Evolutionary conservation across 2,797 vertebrate genomes (phyloP), one percentile per base, ranked within the genome.

Genomic region (Hydrolagus colliei): DNA sequence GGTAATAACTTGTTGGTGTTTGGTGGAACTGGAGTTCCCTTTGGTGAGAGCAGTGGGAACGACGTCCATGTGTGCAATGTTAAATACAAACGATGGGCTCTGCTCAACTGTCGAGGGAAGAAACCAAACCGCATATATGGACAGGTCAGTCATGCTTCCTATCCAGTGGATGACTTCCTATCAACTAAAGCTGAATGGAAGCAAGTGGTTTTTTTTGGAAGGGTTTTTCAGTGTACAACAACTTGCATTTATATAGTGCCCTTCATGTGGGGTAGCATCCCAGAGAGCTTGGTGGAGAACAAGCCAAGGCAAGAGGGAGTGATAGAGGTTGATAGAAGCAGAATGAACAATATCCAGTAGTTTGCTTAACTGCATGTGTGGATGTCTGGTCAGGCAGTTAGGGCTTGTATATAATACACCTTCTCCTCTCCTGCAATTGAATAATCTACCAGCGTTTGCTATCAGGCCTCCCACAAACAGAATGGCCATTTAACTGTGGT

Each of bases 1-100:
- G 97, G 98, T 73, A 97, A 99, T 94, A 99, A 99, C 90, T 94
- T 99, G 67, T 91, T 99, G n/a, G 97, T 99, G 63, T 99, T 99
- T 7, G 98, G 98, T 0, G 98, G 98, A 68, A 99, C 98, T 0
- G 98, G 98, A 87, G 98, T 99, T 89, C 98, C 98, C 0, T 99
- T 99, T 1, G 98, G 98, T 0, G 97, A 99, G 91, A 98, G 97
- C 91, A 99, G 98, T 0, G 97, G 98, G 62, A 99, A 99, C 0
- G 98, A 99, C 0, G 96, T 99, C 82, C 97, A 99, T 0, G 97
- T 99, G 76, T 99, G 98, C 92, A 99, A 99, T 0, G 96, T 99
- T 87, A 98, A 96, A 87, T 98, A 98, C 91, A 98, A 98, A 89
- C 92, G 97, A 20, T 99, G 98, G 98, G 96, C 98, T 0, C 91